Conservation (phyloP, 2,113 vertebrate genomes). For the Pipra filicauda region DNA sequence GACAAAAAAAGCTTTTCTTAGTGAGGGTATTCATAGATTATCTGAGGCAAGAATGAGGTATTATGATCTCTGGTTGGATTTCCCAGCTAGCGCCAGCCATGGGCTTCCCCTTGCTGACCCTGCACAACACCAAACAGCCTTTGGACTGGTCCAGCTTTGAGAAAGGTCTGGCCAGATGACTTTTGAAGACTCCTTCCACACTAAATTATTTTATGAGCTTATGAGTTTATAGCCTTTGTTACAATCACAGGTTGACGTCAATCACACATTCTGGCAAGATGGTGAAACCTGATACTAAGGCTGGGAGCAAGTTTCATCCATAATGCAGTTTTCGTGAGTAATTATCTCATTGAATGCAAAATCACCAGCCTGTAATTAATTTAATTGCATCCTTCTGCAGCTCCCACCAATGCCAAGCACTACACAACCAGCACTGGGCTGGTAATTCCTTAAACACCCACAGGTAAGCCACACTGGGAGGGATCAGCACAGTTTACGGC, state of each 20-base stretch:
- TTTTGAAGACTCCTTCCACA: background rate
- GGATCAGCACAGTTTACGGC: background rate
- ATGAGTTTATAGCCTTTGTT: background rate
- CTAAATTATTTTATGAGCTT: background rate
- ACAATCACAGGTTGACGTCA: background rate
- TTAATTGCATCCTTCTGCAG: conserved; percentile 31
- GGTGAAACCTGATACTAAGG: background rate
- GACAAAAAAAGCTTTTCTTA: background rate
- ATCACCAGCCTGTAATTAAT: conserved; percentile 9
- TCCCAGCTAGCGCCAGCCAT: background rate
- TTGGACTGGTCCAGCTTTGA: background rate
- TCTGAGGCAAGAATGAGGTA: background rate
- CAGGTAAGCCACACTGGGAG: background rate
- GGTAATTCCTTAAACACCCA: background rate
- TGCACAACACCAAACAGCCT: background rate
- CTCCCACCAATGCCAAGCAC: background rate
- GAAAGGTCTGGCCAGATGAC: background rate
- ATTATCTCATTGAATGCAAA: conserved; percentile 40
- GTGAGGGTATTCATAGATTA: background rate
- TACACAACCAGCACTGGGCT: background rate
- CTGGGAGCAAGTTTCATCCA: background rate
- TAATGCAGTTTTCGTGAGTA: background rate
- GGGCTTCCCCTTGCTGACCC: background rate
- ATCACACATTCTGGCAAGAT: background rate
- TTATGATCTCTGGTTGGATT: background rate